Evolutionary conservation across 2,113 vertebrate species (phyloP), one percentile per base, ranked within the genome.

Genomic region (Eleginops maclovinus): DNA sequence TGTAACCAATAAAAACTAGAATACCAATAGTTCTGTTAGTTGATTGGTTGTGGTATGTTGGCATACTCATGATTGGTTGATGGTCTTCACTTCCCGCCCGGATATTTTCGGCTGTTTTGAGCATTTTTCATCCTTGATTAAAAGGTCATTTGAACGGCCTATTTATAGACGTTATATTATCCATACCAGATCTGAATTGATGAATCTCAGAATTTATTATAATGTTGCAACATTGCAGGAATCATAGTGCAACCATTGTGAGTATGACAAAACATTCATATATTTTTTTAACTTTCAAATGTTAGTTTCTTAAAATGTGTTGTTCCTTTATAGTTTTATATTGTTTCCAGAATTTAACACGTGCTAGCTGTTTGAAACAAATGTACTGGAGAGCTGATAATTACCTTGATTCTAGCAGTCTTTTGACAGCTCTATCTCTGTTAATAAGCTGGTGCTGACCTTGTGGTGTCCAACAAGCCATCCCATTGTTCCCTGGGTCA

Each of bases 401-500:
- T 89, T 83, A 79, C 81, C 80, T 69, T 69, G 62, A 80, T 82
- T 82, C 61, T 36, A 66, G 76, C 64, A 46, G 56, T 56, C 59
- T 78, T 87, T 63, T 86, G 77, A 67, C 71, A 64, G 58, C 73
- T 79, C 58, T 50, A 47, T 75, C 60, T 88, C 73, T 85, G 46
- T 88, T 87, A 89, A 89, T 78, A 17, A 84, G 81, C 81, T 64
- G 64, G 47, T 50, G 71, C n/a, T 91, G 89, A 91, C 80, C 89
- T 89, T 83, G 71, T 81, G 84, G 83, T 83, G 79, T 79, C 53
- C 72, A 90, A 91, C 88, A 92, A 91, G 84, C 87, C 55, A 51
- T 66, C 80, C 88, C 80, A 92, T 93, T 94, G 94, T 93, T 93
- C 88, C 71, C 75, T 40, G 53, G 59, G 75, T 77, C 73, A 47